Evolutionary conservation across 2,113 vertebrate species (phyloP).

Genomic region (Craseonycteris thonglongyai): DNA sequence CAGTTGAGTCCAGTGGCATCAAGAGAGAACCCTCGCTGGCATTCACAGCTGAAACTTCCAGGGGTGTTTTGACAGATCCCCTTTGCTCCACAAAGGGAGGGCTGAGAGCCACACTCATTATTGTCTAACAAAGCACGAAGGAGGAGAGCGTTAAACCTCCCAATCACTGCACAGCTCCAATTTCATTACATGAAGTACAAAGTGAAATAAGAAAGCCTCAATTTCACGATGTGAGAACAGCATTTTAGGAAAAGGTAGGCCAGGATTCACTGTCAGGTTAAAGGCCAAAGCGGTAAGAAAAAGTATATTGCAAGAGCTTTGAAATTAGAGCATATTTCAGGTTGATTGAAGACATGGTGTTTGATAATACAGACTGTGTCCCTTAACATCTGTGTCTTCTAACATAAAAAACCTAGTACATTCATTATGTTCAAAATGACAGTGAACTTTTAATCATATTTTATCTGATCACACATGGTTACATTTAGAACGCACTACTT

Average conservation of each 20-base stretch:
- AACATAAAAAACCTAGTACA: background rate
- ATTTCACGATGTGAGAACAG: background rate
- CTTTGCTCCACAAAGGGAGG: slow-evolving; percentile 82
- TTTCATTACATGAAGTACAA: background rate
- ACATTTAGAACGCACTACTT: slow-evolving; percentile 13
- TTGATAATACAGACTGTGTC: background rate
- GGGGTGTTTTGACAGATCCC: slow-evolving; percentile 88
- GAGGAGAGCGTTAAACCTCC: background rate
- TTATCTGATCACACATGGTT: slow-evolving; percentile 1
- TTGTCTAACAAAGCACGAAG: slow-evolving; percentile 79
- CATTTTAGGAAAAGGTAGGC: background rate
- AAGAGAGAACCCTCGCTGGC: slow-evolving; percentile 85
- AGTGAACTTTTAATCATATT: slow-evolving; percentile 38
- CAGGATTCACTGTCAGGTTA: background rate
- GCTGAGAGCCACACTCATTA: slow-evolving; percentile 85
- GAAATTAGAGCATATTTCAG: background rate
- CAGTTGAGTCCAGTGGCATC: slow-evolving; percentile 86
- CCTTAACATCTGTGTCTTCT: slow-evolving; percentile 14
- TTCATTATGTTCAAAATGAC: slow-evolving; percentile 46
- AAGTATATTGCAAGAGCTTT: background rate
- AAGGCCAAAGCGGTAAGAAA: background rate
- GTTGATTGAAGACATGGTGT: background rate
- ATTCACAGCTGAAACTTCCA: slow-evolving; percentile 89
- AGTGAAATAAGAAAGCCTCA: background rate
- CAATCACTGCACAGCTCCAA: background rate